Evolutionary conservation across 2,797 vertebrate species (phyloP), one percentile per base, ranked within the genome.

Genomic region (Microctenopoma steveboyesi): DNA sequence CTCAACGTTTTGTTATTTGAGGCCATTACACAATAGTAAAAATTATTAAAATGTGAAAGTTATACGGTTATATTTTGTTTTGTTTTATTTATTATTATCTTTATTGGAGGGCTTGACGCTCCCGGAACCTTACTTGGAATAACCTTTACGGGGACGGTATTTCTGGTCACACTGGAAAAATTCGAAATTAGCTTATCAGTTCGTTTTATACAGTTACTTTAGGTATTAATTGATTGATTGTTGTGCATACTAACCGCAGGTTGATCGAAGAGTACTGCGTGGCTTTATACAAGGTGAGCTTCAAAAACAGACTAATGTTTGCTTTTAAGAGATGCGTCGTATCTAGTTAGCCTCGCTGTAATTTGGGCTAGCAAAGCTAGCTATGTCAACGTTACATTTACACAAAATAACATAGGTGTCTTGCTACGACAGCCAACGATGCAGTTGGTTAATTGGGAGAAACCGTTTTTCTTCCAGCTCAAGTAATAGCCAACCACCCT

Each of bases 131-230:
- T 74, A 47, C 45, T 64, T 58, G 7, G n/a, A 52, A 39, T 28
- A 53, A 30, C 35, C 25, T 64, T 33, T 64, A 47, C 58, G 85
- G 87, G 90, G 86, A 84, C 68, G 48, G 43, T 69, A 69, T 84
- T 90, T 69, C 74, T 58, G 71, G 89, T 86, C 78, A 89, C 94
- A 86, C 91, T 88, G 73, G 61, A 71, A 77, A 84, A 90, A 84
- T 80, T 84, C 84, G 64, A 88, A 89, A 86, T 86, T 88, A 90
- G 82, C 76, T 89, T 84, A 86, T 84, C 80, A 62, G 63, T 76
- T 81, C 53, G 80, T 84, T 46, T 84, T 80, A 55, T 63, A 67
- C 69, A 64, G 46, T 51, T 64, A 46, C 43, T 61, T 50, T 62
- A 18, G 7, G n/a, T 50, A 64, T 54, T 37, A 51, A 43, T 67